phyloP scores from a whole-genome alignment of 2,888 invertebrate genomes.

The Autographa pulchrina region DNA sequence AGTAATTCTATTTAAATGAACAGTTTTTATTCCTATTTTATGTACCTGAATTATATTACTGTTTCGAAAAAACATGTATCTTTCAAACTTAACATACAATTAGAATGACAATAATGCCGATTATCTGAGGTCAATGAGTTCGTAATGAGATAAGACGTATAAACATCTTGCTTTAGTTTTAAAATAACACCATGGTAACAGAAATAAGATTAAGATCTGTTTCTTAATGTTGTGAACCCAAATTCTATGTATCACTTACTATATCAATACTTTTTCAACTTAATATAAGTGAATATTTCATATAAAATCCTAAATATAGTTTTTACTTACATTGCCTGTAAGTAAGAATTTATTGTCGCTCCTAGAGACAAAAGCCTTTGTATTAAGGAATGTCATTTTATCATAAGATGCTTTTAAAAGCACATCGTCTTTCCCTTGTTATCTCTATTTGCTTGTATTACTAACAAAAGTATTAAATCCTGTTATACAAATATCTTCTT shows the following conservation, averaged over 20 bases:
- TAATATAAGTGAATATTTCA: not conserved
- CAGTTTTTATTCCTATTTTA: no score
- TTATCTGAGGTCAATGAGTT: not conserved
- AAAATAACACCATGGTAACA: not conserved
- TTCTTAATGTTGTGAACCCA: no score
- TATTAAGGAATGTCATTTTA: not conserved
- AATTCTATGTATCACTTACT: not conserved
- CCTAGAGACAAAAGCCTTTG: not conserved
- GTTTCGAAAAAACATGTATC: not conserved
- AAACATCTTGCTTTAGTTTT: no score
- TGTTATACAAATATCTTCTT: constrained; percentile 8
- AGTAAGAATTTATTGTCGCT: not conserved
- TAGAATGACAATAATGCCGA: not conserved
- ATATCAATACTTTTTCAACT: not conserved
- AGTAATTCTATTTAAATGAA: no score
- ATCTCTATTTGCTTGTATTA: not conserved
- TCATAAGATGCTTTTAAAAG: not conserved
- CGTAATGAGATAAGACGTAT: not conserved
- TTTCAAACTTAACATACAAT: not conserved
- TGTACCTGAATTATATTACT: no score
- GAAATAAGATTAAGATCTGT: not conserved
- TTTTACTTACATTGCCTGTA: not conserved
- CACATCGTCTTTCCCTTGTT: not conserved
- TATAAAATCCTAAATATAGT: not conserved
- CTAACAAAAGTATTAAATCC: constrained; percentile 20